phyloP scores from a whole-genome alignment of 2,888 invertebrate species.

The Phymatocera aterrima region DNA sequence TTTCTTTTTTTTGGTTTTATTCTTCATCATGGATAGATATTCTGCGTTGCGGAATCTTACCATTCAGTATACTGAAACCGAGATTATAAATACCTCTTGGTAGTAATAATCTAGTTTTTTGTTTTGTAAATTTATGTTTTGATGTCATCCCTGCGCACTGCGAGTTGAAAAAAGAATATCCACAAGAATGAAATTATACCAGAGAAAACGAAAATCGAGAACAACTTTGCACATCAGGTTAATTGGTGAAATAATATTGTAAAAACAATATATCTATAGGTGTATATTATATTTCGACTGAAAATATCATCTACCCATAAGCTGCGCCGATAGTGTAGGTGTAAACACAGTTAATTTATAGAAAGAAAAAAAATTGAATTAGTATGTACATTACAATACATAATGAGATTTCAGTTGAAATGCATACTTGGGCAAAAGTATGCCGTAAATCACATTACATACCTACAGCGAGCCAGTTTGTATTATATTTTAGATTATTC shows the following conservation, averaged over 20 bases:
- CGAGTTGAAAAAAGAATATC: conserved; percentile 30
- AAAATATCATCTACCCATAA: conserved; percentile 29
- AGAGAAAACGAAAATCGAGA: conserved; percentile 12
- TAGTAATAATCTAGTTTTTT: no score
- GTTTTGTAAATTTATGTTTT: neutral
- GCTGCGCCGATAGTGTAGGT: conserved; percentile 22
- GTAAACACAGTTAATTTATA: neutral
- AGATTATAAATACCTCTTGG: no score
- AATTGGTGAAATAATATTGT: conserved; percentile 3
- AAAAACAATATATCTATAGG: neutral
- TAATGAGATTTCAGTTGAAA: neutral
- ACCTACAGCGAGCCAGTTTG: no score
- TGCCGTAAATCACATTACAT: no score
- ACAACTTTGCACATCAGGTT: conserved; percentile 5
- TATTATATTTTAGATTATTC: no score
- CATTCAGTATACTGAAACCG: no score
- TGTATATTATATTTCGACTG: conserved; percentile 34
- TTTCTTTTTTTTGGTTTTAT: no score
- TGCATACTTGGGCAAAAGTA: no score
- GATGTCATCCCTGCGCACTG: conserved; percentile 32
- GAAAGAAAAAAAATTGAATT: neutral
- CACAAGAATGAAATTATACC: conserved; percentile 14
- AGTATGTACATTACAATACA: neutral
- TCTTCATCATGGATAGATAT: no score
- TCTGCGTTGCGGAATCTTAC: no score